Base-by-base conservation (phyloP, 2,113 vertebrate species). In the Tupaia tana region DNA sequence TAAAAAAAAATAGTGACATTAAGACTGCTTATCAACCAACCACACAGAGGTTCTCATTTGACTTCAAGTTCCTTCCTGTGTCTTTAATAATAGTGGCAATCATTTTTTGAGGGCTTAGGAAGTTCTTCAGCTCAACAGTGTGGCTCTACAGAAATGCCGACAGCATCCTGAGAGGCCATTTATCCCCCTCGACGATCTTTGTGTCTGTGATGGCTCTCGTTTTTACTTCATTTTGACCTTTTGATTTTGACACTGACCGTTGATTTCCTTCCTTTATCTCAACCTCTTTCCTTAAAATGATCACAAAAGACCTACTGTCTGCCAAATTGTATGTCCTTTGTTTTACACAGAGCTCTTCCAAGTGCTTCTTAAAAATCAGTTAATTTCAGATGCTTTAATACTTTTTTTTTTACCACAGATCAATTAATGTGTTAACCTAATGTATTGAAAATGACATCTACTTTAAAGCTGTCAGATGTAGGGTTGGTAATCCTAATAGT, bases 371-470 rank as follows among this genome's bases (percentile, higher is more conserved):
- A 29, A 66, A 90, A 77, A 85, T 83, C 15, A 64, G 4, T 86
- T 93, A 79, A 59, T 86, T 86, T 93, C 70, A 84, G 89, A 27
- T 31, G 9, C 74, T 77, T 86, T 89, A 69, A 75, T 83, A 63
- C 52, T 73, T 92, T 85, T 79, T 73, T 92, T 85, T 79, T 95
- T 78, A 80, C 86, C 89, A 86, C 88, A 66, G 31, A 75, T 69
- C 79, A 86, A 24, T 83, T 86, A 85, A 7, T 80, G 64, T 43
- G 18, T 79, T 84, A 91, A 77, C 67, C 24, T 56, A 91, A 29
- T 10, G 7, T n/a, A 69, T 54, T 80, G 61, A 80, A 82, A 90
- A 80, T 3, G 25, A 20, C 58, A 54, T 24, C 12, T 20, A 11
- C 8, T 92, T 75, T 59, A 22, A 54, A 91, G 66, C 20, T 67